Conservation (phyloP, 2,113 vertebrate genomes). For the Butastur rufipennis region DNA sequence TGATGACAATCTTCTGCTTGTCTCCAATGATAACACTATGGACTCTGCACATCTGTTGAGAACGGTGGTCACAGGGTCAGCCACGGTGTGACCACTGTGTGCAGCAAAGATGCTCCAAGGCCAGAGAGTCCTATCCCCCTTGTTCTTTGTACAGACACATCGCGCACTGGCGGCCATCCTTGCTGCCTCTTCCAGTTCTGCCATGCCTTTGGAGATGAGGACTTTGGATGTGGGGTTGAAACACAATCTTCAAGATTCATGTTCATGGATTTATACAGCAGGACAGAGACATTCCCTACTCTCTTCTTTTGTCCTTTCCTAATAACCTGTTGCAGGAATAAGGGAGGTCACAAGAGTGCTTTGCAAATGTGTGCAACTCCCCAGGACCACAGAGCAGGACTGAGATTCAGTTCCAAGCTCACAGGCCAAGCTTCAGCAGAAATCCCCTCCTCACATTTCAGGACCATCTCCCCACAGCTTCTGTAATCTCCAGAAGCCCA, state of each 20-base stretch:
- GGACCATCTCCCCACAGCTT: not conserved
- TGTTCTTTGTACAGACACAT: not conserved
- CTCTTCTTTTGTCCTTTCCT: not conserved
- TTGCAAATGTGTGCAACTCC: not conserved
- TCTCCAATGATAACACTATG: not conserved
- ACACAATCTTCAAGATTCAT: not conserved
- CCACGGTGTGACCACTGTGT: accelerated
- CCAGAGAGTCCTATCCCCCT: too few species aligned
- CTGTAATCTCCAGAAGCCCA: not conserved
- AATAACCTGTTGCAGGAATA: not conserved
- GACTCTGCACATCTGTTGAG: not conserved
- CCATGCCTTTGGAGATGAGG: not conserved
- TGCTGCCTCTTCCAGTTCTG: not conserved
- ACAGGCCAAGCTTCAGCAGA: not conserved
- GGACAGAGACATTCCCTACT: not conserved
- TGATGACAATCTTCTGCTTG: not conserved
- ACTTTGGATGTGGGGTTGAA: not conserved
- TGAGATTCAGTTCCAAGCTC: not conserved
- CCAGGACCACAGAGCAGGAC: not conserved
- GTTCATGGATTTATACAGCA: not conserved
- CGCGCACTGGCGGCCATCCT: not conserved
- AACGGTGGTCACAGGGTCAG: not conserved
- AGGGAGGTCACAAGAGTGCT: not conserved
- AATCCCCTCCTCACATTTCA: not conserved
- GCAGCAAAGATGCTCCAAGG: not conserved